A percentile compares a stretch with the other conserved stretches of the same genome.
These are phyloP conservation scores for Stichodactyla mertensii DNA, from an alignment of 64 coral and sea anemone genomes.

Conservation along the genomic window DNA sequence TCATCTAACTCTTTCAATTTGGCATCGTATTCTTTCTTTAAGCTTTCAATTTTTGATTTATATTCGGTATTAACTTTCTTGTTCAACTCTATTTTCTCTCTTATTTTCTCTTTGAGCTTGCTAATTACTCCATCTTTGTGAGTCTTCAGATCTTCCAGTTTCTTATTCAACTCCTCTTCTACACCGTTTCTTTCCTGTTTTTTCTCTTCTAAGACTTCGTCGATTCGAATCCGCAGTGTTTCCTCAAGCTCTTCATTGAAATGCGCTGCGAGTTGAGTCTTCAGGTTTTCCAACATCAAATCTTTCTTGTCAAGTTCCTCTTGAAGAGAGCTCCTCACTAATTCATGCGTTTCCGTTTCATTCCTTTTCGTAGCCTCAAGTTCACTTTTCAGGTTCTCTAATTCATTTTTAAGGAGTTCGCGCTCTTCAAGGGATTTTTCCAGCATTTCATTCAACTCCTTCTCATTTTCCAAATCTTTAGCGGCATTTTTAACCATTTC, in stretches of 20 bases:
- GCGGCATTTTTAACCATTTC: background rate
- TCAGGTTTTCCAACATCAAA: background rate
- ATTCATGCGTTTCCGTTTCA: background rate
- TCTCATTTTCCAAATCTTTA: constrained; percentile 29
- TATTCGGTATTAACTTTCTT: constrained; percentile 66
- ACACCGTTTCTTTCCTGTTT: constrained; percentile 45
- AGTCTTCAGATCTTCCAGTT: constrained; percentile 53
- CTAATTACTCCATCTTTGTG: constrained; percentile 80
- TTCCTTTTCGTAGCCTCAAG: constrained; percentile 21
- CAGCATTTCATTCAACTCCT: constrained; percentile 38
- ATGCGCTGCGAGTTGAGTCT: constrained; percentile 4
- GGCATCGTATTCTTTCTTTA: constrained; percentile 40
- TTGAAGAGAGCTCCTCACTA: background rate
- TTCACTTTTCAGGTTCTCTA: constrained; percentile 32
- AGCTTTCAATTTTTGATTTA: constrained; percentile 33
- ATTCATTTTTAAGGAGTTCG: constrained; percentile 33
- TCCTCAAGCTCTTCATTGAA: constrained; percentile 42
- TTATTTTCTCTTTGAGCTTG: constrained; percentile 78
- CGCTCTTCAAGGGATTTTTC: constrained; percentile 63
- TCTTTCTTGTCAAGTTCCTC: constrained; percentile 12
- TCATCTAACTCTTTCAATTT: constrained; percentile 17
- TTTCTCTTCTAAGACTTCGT: constrained; percentile 50
- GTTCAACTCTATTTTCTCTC: constrained; percentile 85
- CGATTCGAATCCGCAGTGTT: constrained; percentile 24
- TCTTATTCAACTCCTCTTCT: constrained; percentile 44